These are phyloP conservation scores for Araneus ventricosus DNA, from an alignment of 1,140 invertebrate species.

Conservation along the genomic window DNA sequence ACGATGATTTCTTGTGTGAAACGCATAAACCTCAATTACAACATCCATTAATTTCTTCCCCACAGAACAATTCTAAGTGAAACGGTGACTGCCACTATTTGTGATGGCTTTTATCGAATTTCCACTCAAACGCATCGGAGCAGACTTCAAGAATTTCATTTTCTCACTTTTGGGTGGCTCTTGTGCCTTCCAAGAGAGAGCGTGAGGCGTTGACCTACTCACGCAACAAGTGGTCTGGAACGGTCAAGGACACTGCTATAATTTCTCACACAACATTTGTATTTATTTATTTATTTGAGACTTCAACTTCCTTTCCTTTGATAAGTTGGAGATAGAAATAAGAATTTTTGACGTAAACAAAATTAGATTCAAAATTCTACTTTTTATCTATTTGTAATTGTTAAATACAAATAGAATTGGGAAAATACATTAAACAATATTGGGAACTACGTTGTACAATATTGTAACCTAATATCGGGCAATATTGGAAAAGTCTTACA, in stretches of 20 bases:
- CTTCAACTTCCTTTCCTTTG: neutral
- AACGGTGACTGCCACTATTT: neutral
- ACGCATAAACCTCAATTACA: slow-evolving; percentile 9
- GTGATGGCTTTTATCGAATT: neutral
- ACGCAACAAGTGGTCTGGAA: slow-evolving; percentile 2
- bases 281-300: neutral
- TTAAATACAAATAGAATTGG: too few species aligned
- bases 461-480: too few species aligned
- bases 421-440: too few species aligned
- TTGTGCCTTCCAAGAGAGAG: neutral
- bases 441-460: too few species aligned
- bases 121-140: neutral
- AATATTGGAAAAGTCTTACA: too few species aligned
- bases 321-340: neutral
- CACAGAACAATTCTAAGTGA: neutral
- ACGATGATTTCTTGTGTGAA: neutral
- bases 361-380: too few species aligned
- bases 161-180: neutral
- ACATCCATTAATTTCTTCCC: neutral
- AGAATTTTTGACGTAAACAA: neutral
- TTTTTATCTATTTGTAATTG: too few species aligned
- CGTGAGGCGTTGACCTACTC: slow-evolving; percentile 17
- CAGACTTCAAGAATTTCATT: neutral
- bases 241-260: slow-evolving; percentile 35
- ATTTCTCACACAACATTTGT: neutral